Evolutionary conservation across 2,888 invertebrate genomes (phyloP).

Genomic region (Metopia argyrocephala): DNA sequence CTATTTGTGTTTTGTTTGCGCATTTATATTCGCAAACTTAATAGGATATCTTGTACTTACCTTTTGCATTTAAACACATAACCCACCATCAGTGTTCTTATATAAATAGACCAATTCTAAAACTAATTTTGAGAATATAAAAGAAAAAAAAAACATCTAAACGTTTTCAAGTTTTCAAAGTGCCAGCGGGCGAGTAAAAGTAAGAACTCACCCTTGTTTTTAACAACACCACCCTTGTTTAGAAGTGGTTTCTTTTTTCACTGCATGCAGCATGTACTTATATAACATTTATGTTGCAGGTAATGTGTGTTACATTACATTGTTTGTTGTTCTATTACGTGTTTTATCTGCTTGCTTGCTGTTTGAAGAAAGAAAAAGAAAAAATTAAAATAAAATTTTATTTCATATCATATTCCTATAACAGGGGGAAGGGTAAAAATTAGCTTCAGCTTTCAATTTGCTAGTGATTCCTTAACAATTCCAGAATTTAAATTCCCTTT

Average conservation of each 20-base stretch:
- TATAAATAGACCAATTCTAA: conserved; percentile 14
- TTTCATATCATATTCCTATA: neutral
- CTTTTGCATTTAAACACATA: neutral
- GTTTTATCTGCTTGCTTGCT: conserved; percentile 16
- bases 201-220: neutral
- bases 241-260: neutral
- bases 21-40: neutral
- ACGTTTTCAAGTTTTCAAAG: neutral
- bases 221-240: too few species aligned
- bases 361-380: neutral
- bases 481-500: conserved; percentile 47
- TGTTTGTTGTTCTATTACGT: conserved; percentile 14
- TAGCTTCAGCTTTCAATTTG: neutral
- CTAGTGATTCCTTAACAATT: conserved; percentile 9
- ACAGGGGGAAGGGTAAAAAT: conserved; percentile 20
- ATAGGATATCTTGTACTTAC: neutral
- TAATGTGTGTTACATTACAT: neutral
- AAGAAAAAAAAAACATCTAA: conserved; percentile 25
- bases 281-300: neutral
- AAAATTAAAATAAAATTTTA: too few species aligned
- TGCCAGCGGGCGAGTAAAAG: neutral
- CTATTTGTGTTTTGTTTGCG: neutral
- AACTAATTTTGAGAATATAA: conserved; percentile 21
- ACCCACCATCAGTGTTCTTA: neutral
- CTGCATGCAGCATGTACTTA: too few species aligned